Evolutionary conservation across 1,140 invertebrate species (phyloP).

Genomic region (Tetraneura akinire): DNA sequence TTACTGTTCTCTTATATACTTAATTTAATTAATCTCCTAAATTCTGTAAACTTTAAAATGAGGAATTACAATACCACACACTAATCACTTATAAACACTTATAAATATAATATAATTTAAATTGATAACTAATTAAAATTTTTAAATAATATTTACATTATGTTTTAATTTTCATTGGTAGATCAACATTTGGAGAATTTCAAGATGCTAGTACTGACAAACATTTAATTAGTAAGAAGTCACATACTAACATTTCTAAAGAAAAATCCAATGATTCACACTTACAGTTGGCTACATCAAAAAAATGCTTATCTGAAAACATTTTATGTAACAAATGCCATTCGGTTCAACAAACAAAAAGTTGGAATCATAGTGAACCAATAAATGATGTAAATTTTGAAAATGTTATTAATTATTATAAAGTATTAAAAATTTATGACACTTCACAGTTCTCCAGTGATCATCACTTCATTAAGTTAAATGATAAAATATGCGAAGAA

Average conservation of each 20-base stretch:
- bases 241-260: background rate
- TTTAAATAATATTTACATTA: too few species aligned
- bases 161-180: conserved; percentile 18
- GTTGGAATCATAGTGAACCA: conserved; percentile 33
- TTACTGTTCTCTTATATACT: too few species aligned
- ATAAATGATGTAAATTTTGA: conserved; percentile 46
- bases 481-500: conserved; percentile 30
- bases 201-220: background rate
- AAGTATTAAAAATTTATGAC: conserved; percentile 32
- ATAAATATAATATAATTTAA: too few species aligned
- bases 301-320: conserved; percentile 24
- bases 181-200: conserved; percentile 10
- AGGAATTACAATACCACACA: too few species aligned
- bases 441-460: conserved; percentile 24
- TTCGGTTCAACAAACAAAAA: conserved; percentile 26
- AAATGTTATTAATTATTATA: conserved; percentile 45
- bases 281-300: background rate
- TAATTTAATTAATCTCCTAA: too few species aligned
- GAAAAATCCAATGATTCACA: conserved; percentile 12
- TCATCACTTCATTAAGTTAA: conserved; percentile 2
- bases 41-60: too few species aligned
- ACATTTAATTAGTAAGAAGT: background rate
- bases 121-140: too few species aligned
- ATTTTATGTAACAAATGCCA: conserved; percentile 11
- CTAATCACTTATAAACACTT: too few species aligned